Percentiles rank a stretch among this genome's conserved stretches.
Evolutionary conservation across 2,888 invertebrate genomes (phyloP).

Genomic region (Phengaris arion): DNA sequence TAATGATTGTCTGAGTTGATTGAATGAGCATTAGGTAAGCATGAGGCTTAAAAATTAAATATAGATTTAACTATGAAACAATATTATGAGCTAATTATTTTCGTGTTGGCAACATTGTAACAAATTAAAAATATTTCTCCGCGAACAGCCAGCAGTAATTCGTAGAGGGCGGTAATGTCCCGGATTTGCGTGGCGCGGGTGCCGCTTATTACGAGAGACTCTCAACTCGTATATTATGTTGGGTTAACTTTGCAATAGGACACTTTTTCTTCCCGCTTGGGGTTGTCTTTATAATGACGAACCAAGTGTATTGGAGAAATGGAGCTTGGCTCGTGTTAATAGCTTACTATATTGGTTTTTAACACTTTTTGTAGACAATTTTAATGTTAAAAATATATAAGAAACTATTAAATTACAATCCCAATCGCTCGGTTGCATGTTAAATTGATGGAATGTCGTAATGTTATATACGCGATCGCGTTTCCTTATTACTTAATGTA

Average conservation of each 20-base stretch:
- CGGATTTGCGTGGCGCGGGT: slow-evolving; percentile 24
- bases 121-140: not conserved
- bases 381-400: not conserved
- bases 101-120: not conserved
- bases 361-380: not conserved
- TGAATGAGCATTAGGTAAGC: too few species aligned
- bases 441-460: too few species aligned
- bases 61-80: too few species aligned
- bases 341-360: not conserved
- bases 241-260: slow-evolving; percentile 21
- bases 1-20: too few species aligned
- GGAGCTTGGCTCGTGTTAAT: not conserved
- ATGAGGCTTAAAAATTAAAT: too few species aligned
- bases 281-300: slow-evolving; percentile 4
- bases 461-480: too few species aligned
- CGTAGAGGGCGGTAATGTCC: slow-evolving; percentile 24
- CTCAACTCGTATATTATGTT: slow-evolving; percentile 18
- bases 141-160: slow-evolving; percentile 7
- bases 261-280: slow-evolving; percentile 15
- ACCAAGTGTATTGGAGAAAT: not conserved
- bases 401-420: too few species aligned
- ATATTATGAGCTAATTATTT: not conserved
- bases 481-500: too few species aligned
- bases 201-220: slow-evolving; percentile 21
- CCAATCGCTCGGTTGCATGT: too few species aligned